A percentile compares a stretch with the other conserved stretches of the same genome.
These are phyloP conservation scores for Epinephelus fuscoguttatus DNA, from an alignment of 2,113 vertebrate genomes.

Conservation along the genomic window DNA sequence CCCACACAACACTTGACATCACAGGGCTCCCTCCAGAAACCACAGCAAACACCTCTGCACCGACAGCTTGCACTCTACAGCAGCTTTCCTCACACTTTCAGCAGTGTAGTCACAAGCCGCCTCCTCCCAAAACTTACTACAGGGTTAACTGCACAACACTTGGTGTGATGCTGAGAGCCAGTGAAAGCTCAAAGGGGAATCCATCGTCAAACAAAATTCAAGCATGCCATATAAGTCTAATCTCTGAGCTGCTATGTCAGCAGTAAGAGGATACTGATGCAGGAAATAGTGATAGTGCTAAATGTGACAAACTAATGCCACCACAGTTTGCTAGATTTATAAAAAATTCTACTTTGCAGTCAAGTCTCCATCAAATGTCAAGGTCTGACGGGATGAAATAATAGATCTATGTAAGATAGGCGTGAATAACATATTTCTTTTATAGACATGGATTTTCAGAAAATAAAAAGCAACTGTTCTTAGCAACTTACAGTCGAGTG, in stretches of 20 bases:
- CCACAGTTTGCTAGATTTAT: not conserved
- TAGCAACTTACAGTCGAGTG: too few species aligned
- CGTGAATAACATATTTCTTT: slow-evolving; percentile 5
- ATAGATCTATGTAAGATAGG: not conserved
- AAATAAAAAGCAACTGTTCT: not conserved
- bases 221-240: not conserved
- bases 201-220: slow-evolving; percentile 12
- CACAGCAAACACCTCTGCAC: slow-evolving; percentile 27
- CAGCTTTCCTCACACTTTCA: slow-evolving; percentile 29
- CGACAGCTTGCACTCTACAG: not conserved
- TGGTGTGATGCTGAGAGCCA: not conserved
- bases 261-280: not conserved
- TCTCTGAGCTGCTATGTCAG: slow-evolving; percentile 11
- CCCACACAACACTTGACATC: slow-evolving; percentile 62
- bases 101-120: slow-evolving; percentile 1
- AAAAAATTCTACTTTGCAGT: not conserved
- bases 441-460: not conserved
- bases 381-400: not conserved
- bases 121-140: slow-evolving; percentile 31
- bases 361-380: not conserved
- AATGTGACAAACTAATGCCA: not conserved
- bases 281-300: not conserved
- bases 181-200: not conserved
- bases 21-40: slow-evolving; percentile 56
- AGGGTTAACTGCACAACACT: slow-evolving; percentile 1